A percentile compares a stretch with the other conserved stretches of the same genome.
These are phyloP conservation scores for Phalacrocorax pelagicus DNA, from an alignment of 2,113 vertebrate genomes.

Conservation along the genomic window DNA sequence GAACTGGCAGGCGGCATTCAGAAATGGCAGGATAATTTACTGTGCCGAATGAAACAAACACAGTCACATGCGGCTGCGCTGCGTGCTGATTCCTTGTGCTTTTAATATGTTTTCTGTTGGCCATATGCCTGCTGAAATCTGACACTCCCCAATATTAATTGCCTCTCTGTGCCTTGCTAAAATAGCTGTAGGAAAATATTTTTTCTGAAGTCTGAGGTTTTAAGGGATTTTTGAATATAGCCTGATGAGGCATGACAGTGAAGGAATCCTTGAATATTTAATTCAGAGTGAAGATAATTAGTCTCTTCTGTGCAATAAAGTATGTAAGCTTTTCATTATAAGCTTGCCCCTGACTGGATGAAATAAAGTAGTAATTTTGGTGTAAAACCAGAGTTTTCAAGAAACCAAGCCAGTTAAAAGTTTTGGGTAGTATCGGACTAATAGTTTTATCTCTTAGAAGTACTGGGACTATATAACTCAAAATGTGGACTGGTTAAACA, in stretches of 20 bases:
- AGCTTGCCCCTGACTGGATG: neutral
- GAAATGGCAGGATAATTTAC: neutral
- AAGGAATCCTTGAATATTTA: neutral
- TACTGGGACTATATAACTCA: neutral
- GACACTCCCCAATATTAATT: neutral
- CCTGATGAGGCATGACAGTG: neutral
- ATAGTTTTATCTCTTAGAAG: neutral
- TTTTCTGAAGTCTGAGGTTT: neutral
- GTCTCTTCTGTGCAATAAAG: neutral
- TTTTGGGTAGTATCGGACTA: neutral
- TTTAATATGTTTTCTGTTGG: neutral
- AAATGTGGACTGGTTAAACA: neutral
- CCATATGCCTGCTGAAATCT: neutral
- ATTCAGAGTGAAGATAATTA: neutral
- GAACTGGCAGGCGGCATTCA: neutral
- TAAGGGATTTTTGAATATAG: neutral
- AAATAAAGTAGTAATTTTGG: neutral
- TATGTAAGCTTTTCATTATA: neutral
- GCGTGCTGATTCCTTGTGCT: neutral
- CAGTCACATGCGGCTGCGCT: fast-evolving
- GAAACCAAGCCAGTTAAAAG: neutral
- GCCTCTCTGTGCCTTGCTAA: neutral
- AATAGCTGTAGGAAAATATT: neutral
- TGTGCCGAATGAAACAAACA: neutral
- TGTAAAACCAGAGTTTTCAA: neutral